These are phyloP conservation scores for Eucidaris tribuloides DNA, from an alignment of 35 echinoderm and acorn worm genomes.

Conservation along the genomic window DNA sequence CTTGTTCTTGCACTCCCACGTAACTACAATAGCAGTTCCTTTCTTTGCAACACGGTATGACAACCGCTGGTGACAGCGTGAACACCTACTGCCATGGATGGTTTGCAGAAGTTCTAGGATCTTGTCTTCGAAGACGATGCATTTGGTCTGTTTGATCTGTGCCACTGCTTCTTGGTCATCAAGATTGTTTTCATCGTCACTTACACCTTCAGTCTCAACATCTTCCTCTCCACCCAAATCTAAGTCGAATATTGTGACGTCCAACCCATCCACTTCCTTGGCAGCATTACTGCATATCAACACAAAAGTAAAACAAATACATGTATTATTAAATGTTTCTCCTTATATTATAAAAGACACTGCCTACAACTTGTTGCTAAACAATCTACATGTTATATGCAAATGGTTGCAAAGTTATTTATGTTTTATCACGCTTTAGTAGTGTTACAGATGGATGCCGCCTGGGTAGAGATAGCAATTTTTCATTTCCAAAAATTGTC, in stretches of 20 bases:
- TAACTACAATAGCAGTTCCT: constrained; percentile 18
- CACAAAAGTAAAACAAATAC: no score
- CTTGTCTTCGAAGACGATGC: not conserved
- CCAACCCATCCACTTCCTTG: no score
- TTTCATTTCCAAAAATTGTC: no score
- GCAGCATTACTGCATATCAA: no score
- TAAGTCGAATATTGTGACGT: not conserved
- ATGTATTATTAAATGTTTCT: no score
- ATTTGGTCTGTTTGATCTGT: constrained; percentile 1
- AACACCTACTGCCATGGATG: not conserved
- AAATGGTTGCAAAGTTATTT: no score
- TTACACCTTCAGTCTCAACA: not conserved
- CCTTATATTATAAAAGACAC: no score
- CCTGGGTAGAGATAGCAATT: no score
- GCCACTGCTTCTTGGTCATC: not conserved
- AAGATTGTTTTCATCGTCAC: not conserved
- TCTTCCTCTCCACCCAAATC: not conserved
- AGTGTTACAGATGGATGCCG: no score
- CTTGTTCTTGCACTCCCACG: not conserved
- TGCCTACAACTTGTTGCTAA: no score
- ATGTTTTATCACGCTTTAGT: no score
- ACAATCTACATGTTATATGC: no score
- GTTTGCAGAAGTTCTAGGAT: not conserved
- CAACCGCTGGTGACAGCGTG: not conserved
- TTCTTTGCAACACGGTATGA: not conserved